Evolutionary conservation across 2,797 vertebrate genomes (phyloP), one percentile per base, ranked within the genome.

Genomic region (Momotus momota): DNA sequence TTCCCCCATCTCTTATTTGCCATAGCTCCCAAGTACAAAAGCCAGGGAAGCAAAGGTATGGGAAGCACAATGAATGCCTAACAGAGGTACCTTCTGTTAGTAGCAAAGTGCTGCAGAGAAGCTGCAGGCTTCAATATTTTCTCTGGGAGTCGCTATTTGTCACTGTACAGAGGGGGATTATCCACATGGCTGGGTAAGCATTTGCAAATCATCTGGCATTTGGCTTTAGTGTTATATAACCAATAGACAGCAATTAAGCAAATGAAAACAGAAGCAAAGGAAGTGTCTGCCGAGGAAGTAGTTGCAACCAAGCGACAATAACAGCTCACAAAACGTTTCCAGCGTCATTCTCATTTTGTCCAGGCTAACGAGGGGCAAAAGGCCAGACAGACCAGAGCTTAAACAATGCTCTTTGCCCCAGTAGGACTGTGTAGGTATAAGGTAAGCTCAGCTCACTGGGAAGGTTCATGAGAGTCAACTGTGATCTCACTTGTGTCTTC

Each of bases 221-320:
- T 88, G 86, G 80, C 60, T 82, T 91, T 52, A 73, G 23, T 9
- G 21, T 94, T 94, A 93, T 5, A 57, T 54, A 95, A 92, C 66
- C 73, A 66, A 81, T 3, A 94, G 73, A 86, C 18, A 92, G 88
- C 71, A 96, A 95, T 74, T 88, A 88, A 80, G 23, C 61, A 55
- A 90, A 90, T 69, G 57, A 93, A 88, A 94, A 84, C 49, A 90
- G 77, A 95, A 86, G 88, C 64, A 94, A 88, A 94, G 57, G 66
- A 86, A 86, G 45, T 26, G 58, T 52, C 48, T 94, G 87, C 46
- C 1, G 49, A 93, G 80, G 71, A 96, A 90, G 57, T 26, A 82
- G 48, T 78, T 90, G 57, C 57, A 82, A 91, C 78, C 70, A 88
- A 88, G 66, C 86, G 62, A 93, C 70, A 88, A 75, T 21, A 52